Evolutionary conservation across 2,888 invertebrate species (phyloP).

Genomic region (Aleiodes testaceus): DNA sequence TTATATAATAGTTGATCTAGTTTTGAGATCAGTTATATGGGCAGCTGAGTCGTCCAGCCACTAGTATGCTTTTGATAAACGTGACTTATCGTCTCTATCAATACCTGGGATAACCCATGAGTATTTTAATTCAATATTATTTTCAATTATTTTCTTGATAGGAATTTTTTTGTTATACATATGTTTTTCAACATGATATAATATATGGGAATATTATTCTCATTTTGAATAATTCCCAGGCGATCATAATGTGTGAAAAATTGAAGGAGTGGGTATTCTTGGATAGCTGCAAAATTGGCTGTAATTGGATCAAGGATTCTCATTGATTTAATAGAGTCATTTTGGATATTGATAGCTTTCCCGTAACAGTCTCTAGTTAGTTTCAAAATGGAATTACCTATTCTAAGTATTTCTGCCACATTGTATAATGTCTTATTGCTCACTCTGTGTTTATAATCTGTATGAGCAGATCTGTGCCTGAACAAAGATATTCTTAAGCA

Average conservation of each 20-base stretch:
- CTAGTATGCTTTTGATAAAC: not conserved
- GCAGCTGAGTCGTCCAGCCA: conserved; percentile 7
- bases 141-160: not conserved
- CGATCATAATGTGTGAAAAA: conserved; percentile 7
- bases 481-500: not conserved
- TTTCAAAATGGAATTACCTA: not conserved
- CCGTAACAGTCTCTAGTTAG: conserved; percentile 22
- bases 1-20: too few relatives aligned
- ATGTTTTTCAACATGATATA: conserved; percentile 17
- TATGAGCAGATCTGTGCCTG: not conserved
- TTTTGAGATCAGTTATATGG: too few relatives aligned
- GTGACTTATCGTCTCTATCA: not conserved
- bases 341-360: not conserved
- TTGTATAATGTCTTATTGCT: conserved; percentile 10
- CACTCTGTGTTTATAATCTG: not conserved
- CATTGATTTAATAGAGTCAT: not conserved
- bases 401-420: not conserved
- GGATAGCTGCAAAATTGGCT: not conserved
- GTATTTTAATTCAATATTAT: not conserved
- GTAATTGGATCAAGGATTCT: not conserved
- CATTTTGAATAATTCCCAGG: conserved; percentile 6
- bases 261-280: conserved; percentile 7
- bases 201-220: conserved; percentile 8
- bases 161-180: conserved; percentile 5
- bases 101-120: not conserved